These are phyloP conservation scores for Calyptomena viridis DNA, from an alignment of 2,113 vertebrate species.

Conservation along the genomic window DNA sequence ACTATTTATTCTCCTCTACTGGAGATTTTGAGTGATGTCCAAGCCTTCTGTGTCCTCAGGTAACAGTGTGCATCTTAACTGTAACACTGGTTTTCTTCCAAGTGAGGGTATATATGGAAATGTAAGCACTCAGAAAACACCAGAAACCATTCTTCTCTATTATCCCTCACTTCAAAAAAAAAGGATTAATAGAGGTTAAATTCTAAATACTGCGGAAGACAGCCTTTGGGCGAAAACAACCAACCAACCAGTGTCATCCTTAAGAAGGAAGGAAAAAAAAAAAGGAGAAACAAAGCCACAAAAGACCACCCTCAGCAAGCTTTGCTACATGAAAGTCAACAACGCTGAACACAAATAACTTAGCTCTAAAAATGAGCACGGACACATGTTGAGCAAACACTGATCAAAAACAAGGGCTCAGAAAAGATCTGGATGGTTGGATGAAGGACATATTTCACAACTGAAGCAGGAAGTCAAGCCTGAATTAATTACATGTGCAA, in stretches of 20 bases:
- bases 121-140: background rate
- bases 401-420: background rate
- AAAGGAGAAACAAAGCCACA: background rate
- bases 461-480: background rate
- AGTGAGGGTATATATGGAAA: background rate
- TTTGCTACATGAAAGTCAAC: background rate
- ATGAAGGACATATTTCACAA: background rate
- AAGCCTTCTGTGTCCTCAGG: background rate
- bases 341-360: background rate
- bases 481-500: constrained; percentile 10
- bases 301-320: background rate
- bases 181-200: background rate
- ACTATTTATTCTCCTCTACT: background rate
- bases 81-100: background rate
- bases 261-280: background rate
- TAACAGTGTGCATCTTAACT: background rate
- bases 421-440: background rate
- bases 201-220: background rate
- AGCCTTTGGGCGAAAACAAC: background rate
- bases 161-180: background rate
- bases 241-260: background rate
- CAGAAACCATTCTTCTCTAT: background rate
- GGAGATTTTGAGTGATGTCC: background rate
- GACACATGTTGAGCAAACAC: background rate
- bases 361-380: background rate